Percentiles rank a stretch among this genome's conserved stretches.
Conservation (phyloP, 2,113 vertebrate species). For the Penelope pileata region DNA sequence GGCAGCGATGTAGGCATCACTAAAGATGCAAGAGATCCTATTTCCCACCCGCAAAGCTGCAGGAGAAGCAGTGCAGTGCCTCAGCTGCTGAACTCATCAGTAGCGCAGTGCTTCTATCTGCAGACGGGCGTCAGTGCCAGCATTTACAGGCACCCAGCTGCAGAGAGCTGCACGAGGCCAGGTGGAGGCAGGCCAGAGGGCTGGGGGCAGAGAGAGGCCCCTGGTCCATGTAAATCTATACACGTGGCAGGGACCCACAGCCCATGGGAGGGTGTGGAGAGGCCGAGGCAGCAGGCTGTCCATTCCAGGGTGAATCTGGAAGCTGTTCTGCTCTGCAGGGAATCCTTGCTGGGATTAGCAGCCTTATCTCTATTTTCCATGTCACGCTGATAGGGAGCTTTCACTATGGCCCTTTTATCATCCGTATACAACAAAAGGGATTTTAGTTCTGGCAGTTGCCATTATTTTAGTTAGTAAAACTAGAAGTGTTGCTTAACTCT, state of each 20-base stretch:
- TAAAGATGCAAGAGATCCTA: not conserved
- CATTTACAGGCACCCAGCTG: not conserved
- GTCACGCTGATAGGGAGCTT: not conserved
- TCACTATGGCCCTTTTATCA: not conserved
- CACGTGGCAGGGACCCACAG: not conserved
- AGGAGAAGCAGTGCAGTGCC: not conserved
- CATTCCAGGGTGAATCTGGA: not conserved
- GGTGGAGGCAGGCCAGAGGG: not conserved
- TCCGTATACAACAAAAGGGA: not conserved
- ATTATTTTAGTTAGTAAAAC: conserved; percentile 52
- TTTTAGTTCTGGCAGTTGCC: conserved; percentile 11
- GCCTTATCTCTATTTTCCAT: not conserved
- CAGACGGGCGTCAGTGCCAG: not conserved
- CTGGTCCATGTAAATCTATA: not conserved
- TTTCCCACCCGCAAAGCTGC: not conserved
- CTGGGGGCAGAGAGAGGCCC: not conserved
- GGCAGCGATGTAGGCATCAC: not conserved
- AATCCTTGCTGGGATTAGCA: not conserved
- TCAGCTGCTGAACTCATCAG: not conserved
- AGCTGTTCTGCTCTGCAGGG: not conserved
- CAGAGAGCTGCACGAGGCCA: not conserved
- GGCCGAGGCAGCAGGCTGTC: not conserved
- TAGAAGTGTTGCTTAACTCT: conserved; percentile 47
- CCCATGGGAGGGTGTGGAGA: rapidly evolving
- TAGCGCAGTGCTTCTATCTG: rapidly evolving